Conservation (phyloP, 2,888 invertebrate genomes). For the Epinotia brunnichana region DNA sequence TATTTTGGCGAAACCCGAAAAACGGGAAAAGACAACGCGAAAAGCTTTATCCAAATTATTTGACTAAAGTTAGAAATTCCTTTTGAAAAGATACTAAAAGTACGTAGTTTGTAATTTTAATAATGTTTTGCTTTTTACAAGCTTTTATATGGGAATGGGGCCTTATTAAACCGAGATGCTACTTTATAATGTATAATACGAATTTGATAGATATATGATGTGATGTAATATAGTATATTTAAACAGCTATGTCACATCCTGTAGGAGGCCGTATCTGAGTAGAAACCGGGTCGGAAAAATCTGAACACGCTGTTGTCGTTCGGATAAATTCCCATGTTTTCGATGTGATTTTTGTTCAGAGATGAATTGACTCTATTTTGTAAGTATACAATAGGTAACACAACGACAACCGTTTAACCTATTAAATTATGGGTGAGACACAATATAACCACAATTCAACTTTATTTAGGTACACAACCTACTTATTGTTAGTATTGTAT, state of each 20-base stretch:
- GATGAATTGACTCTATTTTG: background rate
- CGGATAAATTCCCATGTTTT: background rate
- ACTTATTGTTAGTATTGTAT: background rate
- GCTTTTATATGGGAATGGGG: conserved; percentile 21
- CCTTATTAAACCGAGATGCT: conserved; percentile 28
- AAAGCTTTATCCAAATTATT: background rate
- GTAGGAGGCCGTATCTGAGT: background rate
- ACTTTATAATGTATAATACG: conserved; percentile 5
- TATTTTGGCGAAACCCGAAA: background rate
- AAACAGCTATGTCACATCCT: background rate
- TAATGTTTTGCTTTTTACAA: conserved; percentile 15
- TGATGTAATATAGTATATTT: background rate
- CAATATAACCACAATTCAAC: background rate
- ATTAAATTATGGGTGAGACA: background rate
- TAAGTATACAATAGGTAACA: background rate
- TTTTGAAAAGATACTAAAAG: background rate
- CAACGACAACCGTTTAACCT: background rate
- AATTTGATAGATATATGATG: conserved; percentile 12
- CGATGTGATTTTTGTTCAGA: background rate
- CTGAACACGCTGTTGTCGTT: background rate
- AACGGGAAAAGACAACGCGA: background rate
- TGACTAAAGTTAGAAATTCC: background rate
- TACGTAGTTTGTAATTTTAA: background rate
- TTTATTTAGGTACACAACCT: background rate
- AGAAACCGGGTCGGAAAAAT: background rate